Conservation (phyloP, 2,797 vertebrate genomes). For the Onychomys arenicola region DNA sequence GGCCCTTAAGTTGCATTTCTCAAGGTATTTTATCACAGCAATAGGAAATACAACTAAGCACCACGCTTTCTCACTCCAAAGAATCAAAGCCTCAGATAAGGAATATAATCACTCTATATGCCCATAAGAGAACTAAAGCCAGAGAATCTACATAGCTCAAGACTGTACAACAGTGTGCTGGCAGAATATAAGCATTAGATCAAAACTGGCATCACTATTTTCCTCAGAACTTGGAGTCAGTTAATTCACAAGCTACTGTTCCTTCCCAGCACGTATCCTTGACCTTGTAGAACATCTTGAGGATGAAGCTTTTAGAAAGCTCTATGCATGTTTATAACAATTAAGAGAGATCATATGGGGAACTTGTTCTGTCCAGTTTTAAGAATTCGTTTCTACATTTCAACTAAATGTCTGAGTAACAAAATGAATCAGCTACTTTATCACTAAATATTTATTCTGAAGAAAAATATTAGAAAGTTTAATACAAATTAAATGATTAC, state of each 20-base stretch:
- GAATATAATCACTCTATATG: neutral
- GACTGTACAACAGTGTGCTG: neutral
- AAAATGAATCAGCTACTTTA: neutral
- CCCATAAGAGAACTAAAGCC: neutral
- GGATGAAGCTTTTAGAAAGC: neutral
- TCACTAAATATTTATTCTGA: neutral
- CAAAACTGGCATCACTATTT: neutral
- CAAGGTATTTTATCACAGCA: neutral
- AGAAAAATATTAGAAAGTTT: slow-evolving; percentile 9
- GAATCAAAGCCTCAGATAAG: slow-evolving; percentile 15
- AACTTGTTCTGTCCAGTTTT: slow-evolving; percentile 4
- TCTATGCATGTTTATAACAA: neutral
- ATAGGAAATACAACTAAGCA: neutral
- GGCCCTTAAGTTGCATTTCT: too few species aligned
- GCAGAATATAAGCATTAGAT: neutral
- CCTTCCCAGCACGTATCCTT: neutral
- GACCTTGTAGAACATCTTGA: neutral
- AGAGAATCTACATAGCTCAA: neutral
- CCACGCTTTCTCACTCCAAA: neutral
- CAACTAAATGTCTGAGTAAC: neutral
- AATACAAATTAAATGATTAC: neutral
- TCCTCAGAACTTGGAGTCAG: neutral
- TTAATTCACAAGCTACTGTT: neutral
- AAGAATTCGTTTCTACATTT: slow-evolving; percentile 17
- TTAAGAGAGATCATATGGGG: neutral